These are phyloP conservation scores for Eupithecia vulgata DNA, from an alignment of 2,888 invertebrate species.

Conservation along the genomic window DNA sequence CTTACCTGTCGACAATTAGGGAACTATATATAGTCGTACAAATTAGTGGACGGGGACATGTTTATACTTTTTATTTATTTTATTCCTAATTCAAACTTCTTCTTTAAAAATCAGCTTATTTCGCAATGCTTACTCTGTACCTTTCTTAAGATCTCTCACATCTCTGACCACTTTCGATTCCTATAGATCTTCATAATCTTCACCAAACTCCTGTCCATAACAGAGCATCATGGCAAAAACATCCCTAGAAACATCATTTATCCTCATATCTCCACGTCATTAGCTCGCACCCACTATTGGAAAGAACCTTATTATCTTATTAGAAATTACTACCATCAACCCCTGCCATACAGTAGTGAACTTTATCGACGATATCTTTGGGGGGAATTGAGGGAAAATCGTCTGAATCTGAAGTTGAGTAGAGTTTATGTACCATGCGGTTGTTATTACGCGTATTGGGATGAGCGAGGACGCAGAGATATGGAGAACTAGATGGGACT, in stretches of 20 bases:
- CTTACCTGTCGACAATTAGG: too few species aligned
- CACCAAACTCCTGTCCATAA: conserved; percentile 22
- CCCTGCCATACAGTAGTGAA: conserved; percentile 47
- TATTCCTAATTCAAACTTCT: too few species aligned
- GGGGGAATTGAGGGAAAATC: conserved; percentile 50
- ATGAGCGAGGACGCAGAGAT: conserved; percentile 30
- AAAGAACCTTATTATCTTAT: conserved; percentile 71
- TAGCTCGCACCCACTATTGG: conserved; percentile 65
- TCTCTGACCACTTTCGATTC: not conserved
- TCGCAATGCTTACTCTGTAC: too few species aligned
- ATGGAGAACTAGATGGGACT: conserved; percentile 24
- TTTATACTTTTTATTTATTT: too few species aligned
- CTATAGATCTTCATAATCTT: conserved; percentile 8
- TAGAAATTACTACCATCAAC: conserved; percentile 62
- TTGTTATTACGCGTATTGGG: conserved; percentile 63
- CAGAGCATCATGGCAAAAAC: conserved; percentile 34
- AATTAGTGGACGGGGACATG: too few species aligned
- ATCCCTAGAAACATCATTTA: conserved; percentile 48
- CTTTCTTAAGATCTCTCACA: not conserved
- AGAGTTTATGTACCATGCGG: conserved; percentile 63
- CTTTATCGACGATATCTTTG: conserved; percentile 38
- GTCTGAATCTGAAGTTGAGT: conserved; percentile 49
- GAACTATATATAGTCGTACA: too few species aligned
- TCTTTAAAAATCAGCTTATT: too few species aligned
- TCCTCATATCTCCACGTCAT: conserved; percentile 59